These are phyloP conservation scores for Bergia puertoricense DNA, from an alignment of 92 coral and sea anemone species.

Conservation along the genomic window DNA sequence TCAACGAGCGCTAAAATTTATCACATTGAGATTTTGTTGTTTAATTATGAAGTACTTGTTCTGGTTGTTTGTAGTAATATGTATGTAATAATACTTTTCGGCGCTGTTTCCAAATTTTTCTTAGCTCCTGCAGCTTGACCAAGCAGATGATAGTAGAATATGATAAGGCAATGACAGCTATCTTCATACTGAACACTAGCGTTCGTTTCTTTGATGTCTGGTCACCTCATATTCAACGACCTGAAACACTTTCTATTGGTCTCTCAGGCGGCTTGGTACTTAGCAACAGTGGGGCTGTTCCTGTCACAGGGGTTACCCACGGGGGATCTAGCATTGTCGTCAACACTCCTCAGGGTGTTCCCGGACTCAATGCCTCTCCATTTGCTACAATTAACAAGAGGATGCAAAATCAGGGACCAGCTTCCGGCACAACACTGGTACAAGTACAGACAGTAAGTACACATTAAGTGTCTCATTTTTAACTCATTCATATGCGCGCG, in stretches of 20 bases:
- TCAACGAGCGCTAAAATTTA: too few species aligned
- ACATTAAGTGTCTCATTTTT: background rate
- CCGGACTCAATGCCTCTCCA: slow-evolving; percentile 69
- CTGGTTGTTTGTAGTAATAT: too few species aligned
- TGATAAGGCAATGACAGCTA: too few species aligned
- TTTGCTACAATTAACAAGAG: slow-evolving; percentile 95
- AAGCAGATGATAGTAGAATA: too few species aligned
- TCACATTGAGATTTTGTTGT: too few species aligned
- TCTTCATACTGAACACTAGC: background rate
- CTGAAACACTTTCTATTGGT: background rate
- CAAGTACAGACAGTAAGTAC: slow-evolving; percentile 69
- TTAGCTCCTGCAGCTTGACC: too few species aligned
- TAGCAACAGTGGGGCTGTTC: slow-evolving; percentile 54
- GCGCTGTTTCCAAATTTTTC: too few species aligned
- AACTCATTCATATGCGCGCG: too few species aligned
- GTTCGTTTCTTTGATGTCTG: background rate
- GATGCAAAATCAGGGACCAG: slow-evolving; percentile 78
- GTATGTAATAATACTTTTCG: too few species aligned
- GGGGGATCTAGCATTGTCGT: slow-evolving; percentile 91
- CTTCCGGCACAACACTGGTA: slow-evolving; percentile 58
- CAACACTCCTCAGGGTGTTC: slow-evolving; percentile 86
- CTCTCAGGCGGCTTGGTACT: slow-evolving; percentile 62
- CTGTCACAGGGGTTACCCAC: slow-evolving; percentile 62
- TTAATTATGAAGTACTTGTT: too few species aligned
- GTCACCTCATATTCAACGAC: background rate